A percentile compares a stretch with the other conserved stretches of the same genome.
phyloP scores from a whole-genome alignment of 35 echinoderm and acorn worm genomes.

The Patiria miniata region DNA sequence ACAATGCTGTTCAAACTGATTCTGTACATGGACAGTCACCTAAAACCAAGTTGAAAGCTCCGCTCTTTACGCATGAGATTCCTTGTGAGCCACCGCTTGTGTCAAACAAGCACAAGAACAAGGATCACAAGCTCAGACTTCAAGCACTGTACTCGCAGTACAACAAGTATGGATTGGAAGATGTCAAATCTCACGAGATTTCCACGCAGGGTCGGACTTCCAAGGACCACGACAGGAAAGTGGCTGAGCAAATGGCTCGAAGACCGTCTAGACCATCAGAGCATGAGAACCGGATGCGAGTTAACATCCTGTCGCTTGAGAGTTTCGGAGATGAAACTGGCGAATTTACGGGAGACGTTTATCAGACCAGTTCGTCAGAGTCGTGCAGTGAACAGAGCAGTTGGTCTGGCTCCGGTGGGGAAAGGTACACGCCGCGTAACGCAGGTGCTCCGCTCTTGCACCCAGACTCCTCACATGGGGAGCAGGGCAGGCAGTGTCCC shows the following conservation, averaged over 20 bases:
- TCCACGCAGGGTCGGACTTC: neutral
- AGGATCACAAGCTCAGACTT: neutral
- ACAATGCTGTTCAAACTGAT: neutral
- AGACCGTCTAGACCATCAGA: neutral
- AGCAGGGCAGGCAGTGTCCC: neutral
- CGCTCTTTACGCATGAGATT: neutral
- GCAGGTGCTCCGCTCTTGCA: neutral
- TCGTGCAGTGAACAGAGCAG: slow-evolving; percentile 4
- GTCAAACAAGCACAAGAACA: neutral
- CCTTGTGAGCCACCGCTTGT: slow-evolving; percentile 14
- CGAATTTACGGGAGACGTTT: too few relatives aligned
- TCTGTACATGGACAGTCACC: neutral
- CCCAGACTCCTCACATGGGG: neutral
- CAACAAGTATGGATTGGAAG: neutral
- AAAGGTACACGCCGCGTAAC: neutral
- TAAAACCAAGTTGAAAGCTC: neutral
- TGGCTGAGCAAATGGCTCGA: neutral
- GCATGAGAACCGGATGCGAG: neutral
- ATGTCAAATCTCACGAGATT: neutral
- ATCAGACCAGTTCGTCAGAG: neutral
- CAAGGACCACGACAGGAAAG: neutral
- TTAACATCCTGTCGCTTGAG: neutral
- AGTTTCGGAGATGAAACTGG: neutral
- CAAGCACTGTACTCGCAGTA: slow-evolving; percentile 3
- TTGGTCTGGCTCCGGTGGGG: neutral